Conservation (phyloP, 2,113 vertebrate species). For the Pterocles gutturalis region DNA sequence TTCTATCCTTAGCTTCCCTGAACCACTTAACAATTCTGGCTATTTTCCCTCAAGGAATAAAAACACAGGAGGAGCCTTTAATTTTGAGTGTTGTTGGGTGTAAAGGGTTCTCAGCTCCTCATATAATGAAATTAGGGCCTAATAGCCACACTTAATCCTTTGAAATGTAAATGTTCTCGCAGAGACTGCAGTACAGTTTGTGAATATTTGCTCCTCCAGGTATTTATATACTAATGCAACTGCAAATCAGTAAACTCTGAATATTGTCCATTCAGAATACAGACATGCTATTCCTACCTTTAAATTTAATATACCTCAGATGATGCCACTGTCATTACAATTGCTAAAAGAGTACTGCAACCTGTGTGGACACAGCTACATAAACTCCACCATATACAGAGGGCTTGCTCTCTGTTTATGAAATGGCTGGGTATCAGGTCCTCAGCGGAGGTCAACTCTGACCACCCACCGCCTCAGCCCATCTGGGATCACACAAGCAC, state of each 20-base stretch:
- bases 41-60: background rate
- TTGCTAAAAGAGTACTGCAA: background rate
- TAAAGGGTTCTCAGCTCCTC: background rate
- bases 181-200: background rate
- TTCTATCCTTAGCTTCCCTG: background rate
- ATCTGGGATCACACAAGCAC: background rate
- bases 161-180: background rate
- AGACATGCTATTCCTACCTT: background rate
- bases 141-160: background rate
- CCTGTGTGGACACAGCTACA: background rate
- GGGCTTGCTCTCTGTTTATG: background rate
- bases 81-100: background rate
- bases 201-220: background rate
- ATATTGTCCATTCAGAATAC: background rate
- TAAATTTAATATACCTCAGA: background rate
- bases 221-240: background rate
- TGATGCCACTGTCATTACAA: background rate
- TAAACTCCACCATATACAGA: background rate
- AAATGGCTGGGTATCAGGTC: background rate
- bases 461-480: background rate
- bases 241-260: background rate
- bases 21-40: background rate
- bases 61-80: background rate
- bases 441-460: background rate
- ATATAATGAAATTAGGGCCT: background rate